Base-by-base conservation (phyloP, 2,888 invertebrate genomes). In the Tetranychus piercei region DNA sequence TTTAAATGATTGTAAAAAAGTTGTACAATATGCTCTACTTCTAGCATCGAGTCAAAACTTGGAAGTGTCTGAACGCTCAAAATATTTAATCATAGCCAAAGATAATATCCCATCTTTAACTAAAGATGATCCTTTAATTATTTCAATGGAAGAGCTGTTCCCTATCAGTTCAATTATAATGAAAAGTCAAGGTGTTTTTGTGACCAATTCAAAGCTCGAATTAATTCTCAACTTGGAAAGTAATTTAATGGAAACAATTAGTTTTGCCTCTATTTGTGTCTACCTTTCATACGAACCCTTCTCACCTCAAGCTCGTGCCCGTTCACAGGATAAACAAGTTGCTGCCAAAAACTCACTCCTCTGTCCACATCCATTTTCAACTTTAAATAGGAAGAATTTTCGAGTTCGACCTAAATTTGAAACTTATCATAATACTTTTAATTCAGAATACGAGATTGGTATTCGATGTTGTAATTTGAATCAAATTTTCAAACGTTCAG, bases 1-100 rank as follows among this genome's bases (percentile, higher is more conserved):
- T 80, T 89, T 91, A 85, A 87, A 87, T 22, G 92, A 94, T 81
- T 85, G 85, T 74, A 87, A 88, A 79, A 88, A 88, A 86, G 88
- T 89, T 80, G 87, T 88, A 74, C 89, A 89, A 83, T 87, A 89
- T 75, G 90, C 91, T 81, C 88, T 90, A 72, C 88, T 89, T 75
- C 88, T 93, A 77, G 88, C 91, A 7, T 88, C 91, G 78, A 89
- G 90, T 73, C 83, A 86, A 15, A 11, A 20, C 23, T 11, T 88
- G 89, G 81, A 84, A 92, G 78, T 89, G 90, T 80, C 87, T 88
- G 76, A 86, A 90, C 78, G 87, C 88, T 79, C 86, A 90, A 80
- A 69, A 69, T 69, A 69, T 69, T 23, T 18, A 76, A 75, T 18
- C 72, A 75, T 74, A 76, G 69, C 76, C 74, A 74, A 20, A 18